Evolutionary conservation across 2,113 vertebrate species (phyloP).

Genomic region (Hydrolagus affinis): DNA sequence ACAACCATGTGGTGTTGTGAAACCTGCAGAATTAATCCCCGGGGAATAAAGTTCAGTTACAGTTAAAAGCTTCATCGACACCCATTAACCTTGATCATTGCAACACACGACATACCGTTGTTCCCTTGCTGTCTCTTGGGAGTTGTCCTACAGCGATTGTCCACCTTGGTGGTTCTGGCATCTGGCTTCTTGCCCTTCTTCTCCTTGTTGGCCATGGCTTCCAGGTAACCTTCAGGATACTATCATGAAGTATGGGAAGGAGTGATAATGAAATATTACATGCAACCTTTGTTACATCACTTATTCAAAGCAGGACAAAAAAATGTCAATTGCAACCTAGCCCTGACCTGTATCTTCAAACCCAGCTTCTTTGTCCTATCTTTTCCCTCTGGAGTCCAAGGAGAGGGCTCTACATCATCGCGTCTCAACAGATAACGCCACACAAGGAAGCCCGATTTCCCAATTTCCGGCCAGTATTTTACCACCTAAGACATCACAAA

Average conservation of each 20-base stretch:
- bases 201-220: slow-evolving; percentile 89
- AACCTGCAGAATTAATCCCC: neutral
- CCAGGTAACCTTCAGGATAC: slow-evolving; percentile 91
- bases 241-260: slow-evolving; percentile 40
- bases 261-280: neutral
- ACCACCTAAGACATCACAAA: slow-evolving; percentile 71
- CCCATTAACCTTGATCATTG: neutral
- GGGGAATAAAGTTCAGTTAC: neutral
- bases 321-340: neutral
- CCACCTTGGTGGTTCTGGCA: slow-evolving; percentile 63
- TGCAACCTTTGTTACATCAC: neutral
- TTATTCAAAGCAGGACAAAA: too few relatives aligned
- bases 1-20: neutral
- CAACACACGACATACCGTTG: slow-evolving; percentile 30
- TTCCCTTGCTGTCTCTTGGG: slow-evolving; percentile 40
- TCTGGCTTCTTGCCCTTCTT: slow-evolving; percentile 64
- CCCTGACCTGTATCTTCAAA: slow-evolving; percentile 77
- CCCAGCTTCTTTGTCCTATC: slow-evolving; percentile 85
- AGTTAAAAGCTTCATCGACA: neutral
- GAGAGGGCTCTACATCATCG: slow-evolving; percentile 88
- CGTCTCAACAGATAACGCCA: slow-evolving; percentile 93
- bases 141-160: slow-evolving; percentile 46
- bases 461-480: slow-evolving; percentile 98
- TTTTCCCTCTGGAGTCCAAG: slow-evolving; percentile 89
- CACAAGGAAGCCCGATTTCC: slow-evolving; percentile 93